A percentile compares a stretch with the other conserved stretches of the same genome.
Evolutionary conservation across 1,140 invertebrate genomes (phyloP).

Genomic region (Carcinoscorpius rotundicauda): DNA sequence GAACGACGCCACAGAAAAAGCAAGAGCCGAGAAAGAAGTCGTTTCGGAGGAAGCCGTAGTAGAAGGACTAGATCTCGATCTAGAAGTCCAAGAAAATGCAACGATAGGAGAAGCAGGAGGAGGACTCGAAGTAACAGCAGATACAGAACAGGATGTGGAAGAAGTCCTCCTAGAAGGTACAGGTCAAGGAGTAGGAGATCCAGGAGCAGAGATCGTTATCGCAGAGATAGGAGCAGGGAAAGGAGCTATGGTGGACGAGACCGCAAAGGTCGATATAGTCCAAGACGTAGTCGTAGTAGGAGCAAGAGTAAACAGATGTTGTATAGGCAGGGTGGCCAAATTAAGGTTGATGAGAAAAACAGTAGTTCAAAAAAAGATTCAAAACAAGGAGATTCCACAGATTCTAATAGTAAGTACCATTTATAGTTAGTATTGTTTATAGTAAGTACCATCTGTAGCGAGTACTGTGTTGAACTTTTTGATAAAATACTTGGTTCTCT

Average conservation of each 20-base stretch:
- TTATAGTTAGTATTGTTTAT: too few relatives aligned
- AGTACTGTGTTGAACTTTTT: neutral
- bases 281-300: neutral
- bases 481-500: neutral
- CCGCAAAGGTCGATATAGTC: neutral
- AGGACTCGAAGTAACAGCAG: conserved; percentile 10
- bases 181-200: too few relatives aligned
- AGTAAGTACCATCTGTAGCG: neutral
- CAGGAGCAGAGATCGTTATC: neutral
- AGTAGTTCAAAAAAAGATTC: neutral
- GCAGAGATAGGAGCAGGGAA: conserved; percentile 1
- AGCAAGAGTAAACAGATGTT: neutral
- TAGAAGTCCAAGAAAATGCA: conserved; percentile 7
- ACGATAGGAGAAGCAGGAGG: conserved; percentile 11
- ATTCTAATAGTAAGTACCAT: too few relatives aligned
- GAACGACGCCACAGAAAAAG: conserved; percentile 9
- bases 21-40: conserved; percentile 3
- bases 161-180: too few relatives aligned
- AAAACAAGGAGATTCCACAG: neutral
- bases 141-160: too few relatives aligned
- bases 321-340: neutral
- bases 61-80: conserved; percentile 8
- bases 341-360: neutral
- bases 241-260: conserved; percentile 1
- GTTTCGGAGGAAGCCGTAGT: conserved; percentile 1